Base-by-base conservation (phyloP, 1,140 invertebrate species). In the Drosophila orosa region DNA sequence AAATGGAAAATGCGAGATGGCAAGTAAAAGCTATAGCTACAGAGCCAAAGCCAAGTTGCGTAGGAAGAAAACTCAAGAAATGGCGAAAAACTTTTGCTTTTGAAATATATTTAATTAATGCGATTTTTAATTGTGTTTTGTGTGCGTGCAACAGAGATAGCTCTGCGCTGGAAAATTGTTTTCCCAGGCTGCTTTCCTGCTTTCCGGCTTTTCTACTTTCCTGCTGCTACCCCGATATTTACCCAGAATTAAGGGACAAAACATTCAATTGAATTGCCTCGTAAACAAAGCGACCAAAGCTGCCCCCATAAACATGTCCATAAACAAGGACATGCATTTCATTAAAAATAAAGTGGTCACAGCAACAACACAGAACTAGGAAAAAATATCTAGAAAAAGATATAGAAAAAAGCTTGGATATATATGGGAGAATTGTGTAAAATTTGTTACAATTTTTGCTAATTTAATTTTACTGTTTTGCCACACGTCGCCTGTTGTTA, bases 81-180 rank as follows among this genome's bases (percentile, higher is more conserved):
- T 79, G 71, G 84, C 65, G 45, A 50, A 74, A 83, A 84, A 89
- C 67, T 84, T 89, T 84, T 87, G 75, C 85, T 83, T 87, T 89
- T 75, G 71, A 87, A 87, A 84, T 89, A 89, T 89, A 89, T 89
- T 89, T 89, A 89, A 89, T 89, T 89, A 89, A 89, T 84, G 84
- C 81, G 74, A 89, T 84, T 84, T 84, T 90, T 80, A 89, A 89
- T 80, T 89, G 77, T 89, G 71, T 82, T 83, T 80, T 31, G 42
- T 55, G 40, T 33, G 57, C 45, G 58, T 37, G 50, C 47, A 31
- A 59, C 47, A 17, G 25, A 31, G 42, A 27, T 19, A 42, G 59
- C 22, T 24, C 15, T 3, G 24, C n/a, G 7, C 59, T 65, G 65
- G 42, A 50, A 68, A 66, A 72, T 52, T 57, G 33, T 25, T 65